Evolutionary conservation across 2,797 vertebrate species (phyloP).

Genomic region (Hippocampus kuda): DNA sequence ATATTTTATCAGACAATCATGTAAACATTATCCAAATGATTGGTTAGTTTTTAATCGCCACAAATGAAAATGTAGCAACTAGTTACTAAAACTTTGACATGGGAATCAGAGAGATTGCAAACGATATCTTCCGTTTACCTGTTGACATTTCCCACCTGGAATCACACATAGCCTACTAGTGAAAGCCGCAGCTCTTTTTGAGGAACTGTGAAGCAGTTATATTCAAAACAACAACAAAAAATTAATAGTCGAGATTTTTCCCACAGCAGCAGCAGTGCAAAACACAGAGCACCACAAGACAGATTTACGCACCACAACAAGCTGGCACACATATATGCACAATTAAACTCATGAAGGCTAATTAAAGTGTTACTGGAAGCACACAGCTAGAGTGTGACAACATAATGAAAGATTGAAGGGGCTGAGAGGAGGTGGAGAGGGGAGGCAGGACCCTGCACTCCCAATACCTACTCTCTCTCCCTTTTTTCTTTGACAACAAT

Average conservation of each 20-base stretch:
- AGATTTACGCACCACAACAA: slow-evolving; percentile 55
- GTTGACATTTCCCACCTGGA: background rate
- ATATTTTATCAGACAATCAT: background rate
- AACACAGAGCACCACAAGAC: slow-evolving; percentile 39
- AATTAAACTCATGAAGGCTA: slow-evolving; percentile 66
- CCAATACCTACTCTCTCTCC: slow-evolving; percentile 14
- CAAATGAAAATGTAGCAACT: background rate
- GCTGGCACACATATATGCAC: slow-evolving; percentile 50
- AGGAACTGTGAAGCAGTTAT: background rate
- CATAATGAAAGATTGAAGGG: slow-evolving; percentile 73
- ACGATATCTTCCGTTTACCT: background rate
- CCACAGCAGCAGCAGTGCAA: slow-evolving; percentile 25
- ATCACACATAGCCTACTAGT: background rate
- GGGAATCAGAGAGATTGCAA: background rate
- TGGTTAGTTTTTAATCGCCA: background rate
- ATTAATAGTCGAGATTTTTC: slow-evolving; percentile 10
- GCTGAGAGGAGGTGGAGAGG: slow-evolving; percentile 25
- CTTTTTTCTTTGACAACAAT: slow-evolving; percentile 65
- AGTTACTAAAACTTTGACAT: background rate
- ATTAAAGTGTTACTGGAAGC: slow-evolving; percentile 68
- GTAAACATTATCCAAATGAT: background rate
- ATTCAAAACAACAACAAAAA: slow-evolving; percentile 2
- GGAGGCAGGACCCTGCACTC: slow-evolving; percentile 36
- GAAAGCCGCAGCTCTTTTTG: background rate
- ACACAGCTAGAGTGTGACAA: slow-evolving; percentile 68